Evolutionary conservation across 2,113 vertebrate species (phyloP).

Genomic region (Mustela lutreola): DNA sequence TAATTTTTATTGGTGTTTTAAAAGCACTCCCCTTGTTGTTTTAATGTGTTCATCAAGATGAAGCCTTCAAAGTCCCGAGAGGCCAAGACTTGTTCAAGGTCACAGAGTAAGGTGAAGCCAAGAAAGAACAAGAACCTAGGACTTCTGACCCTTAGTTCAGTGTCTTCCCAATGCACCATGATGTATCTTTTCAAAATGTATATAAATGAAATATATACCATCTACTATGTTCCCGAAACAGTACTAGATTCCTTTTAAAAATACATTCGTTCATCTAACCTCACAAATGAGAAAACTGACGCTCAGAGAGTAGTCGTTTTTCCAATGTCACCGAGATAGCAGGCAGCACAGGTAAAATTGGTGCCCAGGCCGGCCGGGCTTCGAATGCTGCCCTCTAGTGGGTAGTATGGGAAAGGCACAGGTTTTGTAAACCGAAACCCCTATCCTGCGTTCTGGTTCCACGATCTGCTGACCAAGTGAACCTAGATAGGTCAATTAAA

Average conservation of each 20-base stretch:
- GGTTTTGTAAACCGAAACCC: background rate
- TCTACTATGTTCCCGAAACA: background rate
- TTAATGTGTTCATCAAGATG: background rate
- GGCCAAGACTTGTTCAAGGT: background rate
- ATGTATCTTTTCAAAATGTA: background rate
- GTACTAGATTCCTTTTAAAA: background rate
- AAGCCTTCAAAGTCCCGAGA: background rate
- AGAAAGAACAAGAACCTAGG: background rate
- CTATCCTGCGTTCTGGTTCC: background rate
- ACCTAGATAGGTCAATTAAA: background rate
- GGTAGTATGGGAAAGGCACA: background rate
- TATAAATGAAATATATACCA: background rate
- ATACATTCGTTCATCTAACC: background rate
- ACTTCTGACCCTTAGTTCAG: background rate
- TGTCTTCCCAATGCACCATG: background rate
- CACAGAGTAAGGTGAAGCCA: background rate
- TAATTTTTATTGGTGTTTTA: constrained; percentile 19
- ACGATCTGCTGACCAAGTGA: background rate
- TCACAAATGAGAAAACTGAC: background rate
- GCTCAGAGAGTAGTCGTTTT: background rate
- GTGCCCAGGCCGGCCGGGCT: background rate
- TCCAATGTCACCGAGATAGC: background rate
- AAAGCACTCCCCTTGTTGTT: background rate
- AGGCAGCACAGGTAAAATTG: constrained; percentile 52
- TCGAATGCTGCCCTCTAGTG: constrained; percentile 70